phyloP scores from a whole-genome alignment of 2,113 vertebrate genomes.

The Spea bombifrons region DNA sequence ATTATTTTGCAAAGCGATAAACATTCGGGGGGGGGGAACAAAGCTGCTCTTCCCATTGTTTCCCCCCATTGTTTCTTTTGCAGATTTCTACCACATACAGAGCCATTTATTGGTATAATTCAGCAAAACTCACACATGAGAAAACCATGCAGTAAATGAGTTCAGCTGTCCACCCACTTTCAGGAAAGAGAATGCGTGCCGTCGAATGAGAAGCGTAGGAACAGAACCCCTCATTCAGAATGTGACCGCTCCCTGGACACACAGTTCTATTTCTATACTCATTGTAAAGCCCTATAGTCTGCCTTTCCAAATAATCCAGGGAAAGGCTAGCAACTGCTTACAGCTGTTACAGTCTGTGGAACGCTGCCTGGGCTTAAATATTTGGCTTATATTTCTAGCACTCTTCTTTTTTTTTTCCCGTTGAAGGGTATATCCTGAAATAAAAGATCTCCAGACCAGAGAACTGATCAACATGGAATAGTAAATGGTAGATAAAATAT shows the following conservation, averaged over 20 bases:
- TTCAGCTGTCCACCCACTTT: constrained; percentile 58
- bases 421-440: no score
- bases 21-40: background rate
- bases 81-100: constrained; percentile 58
- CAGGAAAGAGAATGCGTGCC: constrained; percentile 54
- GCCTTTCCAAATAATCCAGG: background rate
- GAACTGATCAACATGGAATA: no score
- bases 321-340: background rate
- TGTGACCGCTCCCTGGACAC: constrained; percentile 39
- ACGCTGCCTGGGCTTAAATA: background rate
- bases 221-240: constrained; percentile 59
- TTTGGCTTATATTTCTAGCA: no score
- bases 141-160: constrained; percentile 59
- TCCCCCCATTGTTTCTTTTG: constrained; percentile 20
- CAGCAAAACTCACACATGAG: constrained; percentile 58
- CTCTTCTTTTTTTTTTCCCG: no score
- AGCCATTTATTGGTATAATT: constrained; percentile 64
- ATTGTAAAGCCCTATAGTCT: background rate
- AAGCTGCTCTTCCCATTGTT: background rate
- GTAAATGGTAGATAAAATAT: no score
- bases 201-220: constrained; percentile 56
- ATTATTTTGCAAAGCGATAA: background rate
- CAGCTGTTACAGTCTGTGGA: background rate
- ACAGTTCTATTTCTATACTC: background rate
- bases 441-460: no score